phyloP scores from a whole-genome alignment of 2,888 invertebrate genomes.

The Perithous albicinctus region DNA sequence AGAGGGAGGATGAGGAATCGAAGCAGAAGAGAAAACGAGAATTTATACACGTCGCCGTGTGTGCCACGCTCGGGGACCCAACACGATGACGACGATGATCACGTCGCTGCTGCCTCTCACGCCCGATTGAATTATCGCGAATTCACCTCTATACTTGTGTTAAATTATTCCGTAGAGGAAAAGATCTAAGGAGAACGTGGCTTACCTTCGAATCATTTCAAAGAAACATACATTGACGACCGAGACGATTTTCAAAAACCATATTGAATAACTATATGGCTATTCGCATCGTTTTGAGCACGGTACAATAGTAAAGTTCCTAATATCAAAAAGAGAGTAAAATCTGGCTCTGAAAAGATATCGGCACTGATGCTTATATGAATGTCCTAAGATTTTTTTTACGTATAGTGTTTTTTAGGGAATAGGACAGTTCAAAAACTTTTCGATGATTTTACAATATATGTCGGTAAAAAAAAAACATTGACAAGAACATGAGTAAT shows the following conservation, averaged over 20 bases:
- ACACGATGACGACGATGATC: conserved; percentile 18
- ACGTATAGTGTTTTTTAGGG: too few relatives aligned
- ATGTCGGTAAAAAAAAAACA: not conserved
- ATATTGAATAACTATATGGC: not conserved
- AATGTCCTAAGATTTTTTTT: too few relatives aligned
- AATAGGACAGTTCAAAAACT: too few relatives aligned
- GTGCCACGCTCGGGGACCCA: not conserved
- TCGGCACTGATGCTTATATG: too few relatives aligned
- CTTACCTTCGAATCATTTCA: conserved; percentile 12
- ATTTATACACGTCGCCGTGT: conserved; percentile 44
- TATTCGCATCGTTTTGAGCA: not conserved
- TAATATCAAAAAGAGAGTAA: too few relatives aligned
- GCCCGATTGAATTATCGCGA: conserved; percentile 57
- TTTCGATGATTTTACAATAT: too few relatives aligned
- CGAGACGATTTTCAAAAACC: not conserved
- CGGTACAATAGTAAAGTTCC: too few relatives aligned
- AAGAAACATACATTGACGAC: conserved; percentile 14
- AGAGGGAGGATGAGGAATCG: conserved; percentile 46
- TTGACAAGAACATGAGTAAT: not conserved
- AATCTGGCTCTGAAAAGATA: too few relatives aligned
- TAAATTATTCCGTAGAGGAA: conserved; percentile 46
- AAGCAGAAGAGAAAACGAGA: conserved; percentile 47
- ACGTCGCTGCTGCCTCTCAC: conserved; percentile 17
- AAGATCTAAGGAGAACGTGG: conserved; percentile 19
- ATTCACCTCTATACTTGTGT: conserved; percentile 35